phyloP scores from a whole-genome alignment of 2,113 vertebrate genomes.

The Cavia aperea region DNA sequence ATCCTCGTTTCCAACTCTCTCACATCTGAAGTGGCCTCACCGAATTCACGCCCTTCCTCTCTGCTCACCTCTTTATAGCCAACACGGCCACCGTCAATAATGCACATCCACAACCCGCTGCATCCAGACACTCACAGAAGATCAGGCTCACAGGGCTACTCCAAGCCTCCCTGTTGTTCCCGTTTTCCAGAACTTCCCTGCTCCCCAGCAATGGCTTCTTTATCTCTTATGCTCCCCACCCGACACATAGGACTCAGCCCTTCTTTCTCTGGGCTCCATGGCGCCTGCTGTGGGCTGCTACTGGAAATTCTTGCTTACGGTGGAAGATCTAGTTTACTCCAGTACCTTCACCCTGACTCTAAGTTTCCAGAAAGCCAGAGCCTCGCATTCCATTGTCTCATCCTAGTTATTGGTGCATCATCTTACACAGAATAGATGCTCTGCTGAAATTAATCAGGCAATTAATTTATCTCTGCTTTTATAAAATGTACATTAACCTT shows the following conservation, averaged over 20 bases:
- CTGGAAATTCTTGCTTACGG: background rate
- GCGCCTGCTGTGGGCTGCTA: background rate
- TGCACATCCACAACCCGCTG: background rate
- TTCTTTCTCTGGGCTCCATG: background rate
- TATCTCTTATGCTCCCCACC: background rate
- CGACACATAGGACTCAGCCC: background rate
- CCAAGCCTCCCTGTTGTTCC: background rate
- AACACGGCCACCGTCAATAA: accelerated
- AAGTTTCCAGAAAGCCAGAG: background rate
- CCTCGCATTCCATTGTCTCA: background rate
- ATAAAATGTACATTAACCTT: slow-evolving; percentile 4
- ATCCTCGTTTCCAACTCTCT: background rate
- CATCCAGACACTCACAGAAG: background rate
- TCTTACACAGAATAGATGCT: background rate
- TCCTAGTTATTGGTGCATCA: background rate
- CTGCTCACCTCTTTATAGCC: too few relatives aligned
- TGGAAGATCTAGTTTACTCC: background rate
- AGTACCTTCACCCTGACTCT: background rate
- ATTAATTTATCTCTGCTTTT: slow-evolving; percentile 2
- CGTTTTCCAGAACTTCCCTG: background rate
- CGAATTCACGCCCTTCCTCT: background rate
- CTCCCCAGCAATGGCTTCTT: too few relatives aligned
- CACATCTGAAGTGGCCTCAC: background rate
- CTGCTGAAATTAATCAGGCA: background rate
- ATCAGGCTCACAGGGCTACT: background rate